Evolutionary conservation across 2,888 invertebrate genomes (phyloP), one percentile per base, ranked within the genome.

Genomic region (Rhaphigaster nebulosa): DNA sequence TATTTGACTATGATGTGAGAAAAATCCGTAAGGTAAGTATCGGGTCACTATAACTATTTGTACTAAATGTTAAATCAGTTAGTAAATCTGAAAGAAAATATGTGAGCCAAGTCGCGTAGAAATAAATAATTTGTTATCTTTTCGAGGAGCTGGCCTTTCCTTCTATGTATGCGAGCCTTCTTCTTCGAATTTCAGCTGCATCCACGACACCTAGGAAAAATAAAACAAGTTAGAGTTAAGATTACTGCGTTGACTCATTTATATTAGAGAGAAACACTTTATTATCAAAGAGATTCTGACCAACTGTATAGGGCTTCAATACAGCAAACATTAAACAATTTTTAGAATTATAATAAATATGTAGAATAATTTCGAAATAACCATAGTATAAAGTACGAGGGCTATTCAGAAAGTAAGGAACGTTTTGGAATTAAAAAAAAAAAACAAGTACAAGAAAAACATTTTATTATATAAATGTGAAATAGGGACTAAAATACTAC

Each of bases 151-250:
- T 80, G 6, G 84, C 50, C 60, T 88, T 90, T 13, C 90, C 91
- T 80, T 93, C 93, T 52, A 93, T 90, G 88, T 92, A 93, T 45
- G 93, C 93, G 45, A 93, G 92, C 65, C 93, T 91, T 84, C 92
- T 92, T 54, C 92, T 91, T 88, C 93, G 91, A 4, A 93, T 89
- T 90, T 93, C 93, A 29, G 92, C 93, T 15, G 92, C 88, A 87
- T 93, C 92, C 8, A 92, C 88, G 89, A 87, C n/a, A 84, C 80
- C 91, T 92, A 88, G 20, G n/a, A 29, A 65, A 29, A 29, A 65
- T 29, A n/a, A 60, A 56, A 23, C 20, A 56, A 23, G 12, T 70
- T 70, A 70, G 52, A 34, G 6, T 70, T 6, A 34, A 15, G 20
- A 34, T 34, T 18, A 70, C 2, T 18, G 23, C 6, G 34, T 70